Evolutionary conservation across 2,888 invertebrate genomes (phyloP).

Genomic region (Gerris lacustris): DNA sequence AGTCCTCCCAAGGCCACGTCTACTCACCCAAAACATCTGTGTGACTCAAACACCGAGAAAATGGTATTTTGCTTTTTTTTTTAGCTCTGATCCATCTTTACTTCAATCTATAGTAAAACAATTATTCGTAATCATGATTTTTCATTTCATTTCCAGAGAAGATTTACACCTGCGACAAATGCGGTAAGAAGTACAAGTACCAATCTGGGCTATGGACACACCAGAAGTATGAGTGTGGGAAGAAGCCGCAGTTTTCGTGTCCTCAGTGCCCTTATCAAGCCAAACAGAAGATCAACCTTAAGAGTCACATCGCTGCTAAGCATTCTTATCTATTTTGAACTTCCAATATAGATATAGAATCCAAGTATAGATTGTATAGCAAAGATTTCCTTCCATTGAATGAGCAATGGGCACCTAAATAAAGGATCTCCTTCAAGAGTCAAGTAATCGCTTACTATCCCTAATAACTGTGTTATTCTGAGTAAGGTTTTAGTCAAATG

Average conservation of each 20-base stretch:
- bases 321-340: slow-evolving; percentile 23
- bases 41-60: neutral
- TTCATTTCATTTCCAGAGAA: slow-evolving; percentile 19
- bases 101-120: too few species aligned
- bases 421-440: too few species aligned
- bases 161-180: slow-evolving; percentile 24
- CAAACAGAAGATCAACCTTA: slow-evolving; percentile 21
- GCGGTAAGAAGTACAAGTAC: slow-evolving; percentile 23
- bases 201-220: slow-evolving; percentile 24
- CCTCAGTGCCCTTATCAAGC: slow-evolving; percentile 34
- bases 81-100: neutral
- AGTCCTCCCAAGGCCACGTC: too few species aligned
- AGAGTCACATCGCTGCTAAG: slow-evolving; percentile 19
- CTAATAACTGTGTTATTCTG: too few species aligned
- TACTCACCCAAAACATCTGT: too few species aligned
- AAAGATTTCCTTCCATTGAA: too few species aligned
- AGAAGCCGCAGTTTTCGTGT: slow-evolving; percentile 38
- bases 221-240: slow-evolving; percentile 34
- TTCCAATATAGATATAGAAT: too few species aligned
- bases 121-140: neutral
- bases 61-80: neutral
- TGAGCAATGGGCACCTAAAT: too few species aligned
- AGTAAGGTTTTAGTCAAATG: too few species aligned
- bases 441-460: too few species aligned
- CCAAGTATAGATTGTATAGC: too few species aligned